Evolutionary conservation across 2,888 invertebrate species (phyloP).

Genomic region (Euproctis similis): DNA sequence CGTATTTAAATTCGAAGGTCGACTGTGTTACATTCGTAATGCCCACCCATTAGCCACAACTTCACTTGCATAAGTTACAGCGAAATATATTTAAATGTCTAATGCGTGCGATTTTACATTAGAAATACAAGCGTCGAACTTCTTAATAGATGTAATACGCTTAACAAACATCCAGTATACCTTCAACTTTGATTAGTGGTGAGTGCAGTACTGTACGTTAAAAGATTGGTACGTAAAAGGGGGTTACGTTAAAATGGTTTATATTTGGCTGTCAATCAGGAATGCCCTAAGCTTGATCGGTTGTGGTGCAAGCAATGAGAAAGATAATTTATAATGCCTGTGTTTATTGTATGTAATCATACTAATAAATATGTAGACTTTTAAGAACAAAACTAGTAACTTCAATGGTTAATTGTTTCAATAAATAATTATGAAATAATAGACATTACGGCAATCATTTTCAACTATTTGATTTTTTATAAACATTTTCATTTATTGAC

Average conservation of each 20-base stretch:
- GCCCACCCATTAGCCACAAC: conserved; percentile 39
- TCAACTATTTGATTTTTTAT: too few species aligned
- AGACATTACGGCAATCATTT: too few species aligned
- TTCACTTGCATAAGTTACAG: conserved; percentile 55
- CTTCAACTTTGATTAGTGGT: conserved; percentile 30
- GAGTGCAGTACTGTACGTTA: conserved; percentile 6
- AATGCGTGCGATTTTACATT: conserved; percentile 57
- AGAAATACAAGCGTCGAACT: conserved; percentile 44
- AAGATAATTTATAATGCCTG: too few species aligned
- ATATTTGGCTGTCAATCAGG: conserved; percentile 60
- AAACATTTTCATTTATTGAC: too few species aligned
- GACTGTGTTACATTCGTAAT: conserved; percentile 31
- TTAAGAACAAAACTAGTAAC: too few species aligned
- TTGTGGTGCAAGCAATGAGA: conserved; percentile 35
- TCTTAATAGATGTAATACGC: conserved; percentile 57
- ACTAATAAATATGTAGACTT: too few species aligned
- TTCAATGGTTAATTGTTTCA: too few species aligned
- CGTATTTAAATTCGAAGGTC: conserved; percentile 25
- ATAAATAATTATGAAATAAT: too few species aligned
- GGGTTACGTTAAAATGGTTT: conserved; percentile 39
- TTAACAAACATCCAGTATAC: conserved; percentile 33
- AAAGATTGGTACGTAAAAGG: conserved; percentile 12
- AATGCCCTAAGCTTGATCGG: conserved; percentile 39
- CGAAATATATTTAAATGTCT: conserved; percentile 62
- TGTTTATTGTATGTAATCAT: too few species aligned